phyloP scores from a whole-genome alignment of 2,888 invertebrate genomes.

The Megamerina dolium region DNA sequence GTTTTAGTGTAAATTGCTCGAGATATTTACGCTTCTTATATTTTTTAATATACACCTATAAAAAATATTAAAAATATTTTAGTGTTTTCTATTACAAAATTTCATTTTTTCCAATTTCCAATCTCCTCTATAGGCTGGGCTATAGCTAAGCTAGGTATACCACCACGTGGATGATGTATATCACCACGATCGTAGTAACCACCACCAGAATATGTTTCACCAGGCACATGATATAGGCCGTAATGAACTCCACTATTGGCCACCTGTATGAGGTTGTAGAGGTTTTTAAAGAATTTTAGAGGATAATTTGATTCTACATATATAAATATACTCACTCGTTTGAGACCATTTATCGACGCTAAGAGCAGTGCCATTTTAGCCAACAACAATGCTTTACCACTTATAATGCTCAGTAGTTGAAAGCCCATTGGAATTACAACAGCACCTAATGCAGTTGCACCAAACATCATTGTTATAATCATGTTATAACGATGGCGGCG shows the following conservation, averaged over 20 bases:
- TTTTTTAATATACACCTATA: no score
- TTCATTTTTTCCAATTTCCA: background rate
- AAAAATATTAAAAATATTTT: no score
- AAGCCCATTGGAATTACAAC: conserved; percentile 77
- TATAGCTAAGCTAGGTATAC: conserved; percentile 31
- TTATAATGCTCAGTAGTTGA: conserved; percentile 74
- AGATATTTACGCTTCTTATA: no score
- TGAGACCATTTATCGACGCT: conserved; percentile 73
- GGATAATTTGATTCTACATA: no score
- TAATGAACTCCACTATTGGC: conserved; percentile 70
- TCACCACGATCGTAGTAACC: conserved; percentile 44
- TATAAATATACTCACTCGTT: conserved; percentile 62
- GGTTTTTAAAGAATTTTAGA: no score
- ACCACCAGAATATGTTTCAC: conserved; percentile 39
- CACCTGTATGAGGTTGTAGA: conserved; percentile 57
- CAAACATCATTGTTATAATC: conserved; percentile 74
- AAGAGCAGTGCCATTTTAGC: conserved; percentile 77
- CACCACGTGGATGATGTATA: conserved; percentile 36
- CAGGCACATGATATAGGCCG: conserved; percentile 62
- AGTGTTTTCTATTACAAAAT: no score
- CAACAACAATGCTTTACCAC: conserved; percentile 71
- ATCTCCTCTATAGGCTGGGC: conserved; percentile 19
- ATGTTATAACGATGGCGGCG: conserved; percentile 61
- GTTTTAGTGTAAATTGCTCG: no score
- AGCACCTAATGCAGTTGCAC: conserved; percentile 68